Base-by-base conservation (phyloP, 1,140 invertebrate species). In the Drosophila sproati region DNA sequence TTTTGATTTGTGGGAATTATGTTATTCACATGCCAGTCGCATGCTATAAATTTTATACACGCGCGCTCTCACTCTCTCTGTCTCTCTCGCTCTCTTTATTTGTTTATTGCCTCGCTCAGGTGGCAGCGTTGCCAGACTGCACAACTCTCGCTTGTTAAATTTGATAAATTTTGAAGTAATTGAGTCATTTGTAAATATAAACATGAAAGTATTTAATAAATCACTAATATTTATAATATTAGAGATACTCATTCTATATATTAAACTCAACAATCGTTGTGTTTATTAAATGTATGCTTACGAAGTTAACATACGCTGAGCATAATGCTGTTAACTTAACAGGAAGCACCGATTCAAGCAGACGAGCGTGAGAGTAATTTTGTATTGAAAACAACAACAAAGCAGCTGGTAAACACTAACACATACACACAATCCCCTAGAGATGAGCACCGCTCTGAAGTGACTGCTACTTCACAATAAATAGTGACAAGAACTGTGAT, bases 351-450 rank as follows among this genome's bases (percentile, higher is more conserved):
- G 8, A 73, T 35, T 55, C 31, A 55, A 56, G 41, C 43, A 56
- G 37, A 34, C 56, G 39, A 52, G 50, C 39, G 63, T n/a, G 71
- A 54, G 56, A 60, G 71, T 54, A 35, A 60, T 37, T 73, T 29
- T 55, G 32, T 35, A 61, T 50, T 61, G 64, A 55, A 61, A 61
- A 34, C 50, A 73, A 51, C 71, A 73, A 69, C 64, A 69, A 61
- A 68, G 71, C 71, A 32, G 50, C 56, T 69, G 71, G 64, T 73
- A 73, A 73, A 73, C 71, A 73, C 71, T 41, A 48, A 61, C 43
- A 73, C 71, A 69, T 10, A 51, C 35, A 43, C 7, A 61, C 41
- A 8, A 5, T 54, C 7, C 0, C 10, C 7, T 41, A 69, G 71
- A 55, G 71, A 54, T 69, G 71, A 39, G 56, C 50, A 34, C 4